A percentile compares a stretch with the other conserved stretches of the same genome.
phyloP scores from a whole-genome alignment of 2,888 invertebrate genomes.

The Drosophila paranaensis region DNA sequence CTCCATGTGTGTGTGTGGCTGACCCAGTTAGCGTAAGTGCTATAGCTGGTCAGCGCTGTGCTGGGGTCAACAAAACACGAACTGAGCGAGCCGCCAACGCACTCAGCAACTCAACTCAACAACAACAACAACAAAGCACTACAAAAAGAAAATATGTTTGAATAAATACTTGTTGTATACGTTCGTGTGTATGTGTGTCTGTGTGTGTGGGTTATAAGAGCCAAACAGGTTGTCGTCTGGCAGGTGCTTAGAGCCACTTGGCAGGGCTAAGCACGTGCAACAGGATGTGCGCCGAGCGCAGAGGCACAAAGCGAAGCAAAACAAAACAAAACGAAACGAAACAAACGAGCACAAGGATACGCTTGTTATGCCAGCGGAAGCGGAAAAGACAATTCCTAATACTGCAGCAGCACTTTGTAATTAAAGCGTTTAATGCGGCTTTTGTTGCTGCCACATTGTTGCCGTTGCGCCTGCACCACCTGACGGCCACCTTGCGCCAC shows the following conservation, averaged over 20 bases:
- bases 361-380: slow-evolving; percentile 72
- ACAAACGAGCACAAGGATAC: slow-evolving; percentile 58
- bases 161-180: slow-evolving; percentile 17
- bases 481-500: not conserved
- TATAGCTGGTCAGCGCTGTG: slow-evolving; percentile 42
- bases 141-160: slow-evolving; percentile 28
- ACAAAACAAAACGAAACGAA: slow-evolving; percentile 6
- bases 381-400: slow-evolving; percentile 51
- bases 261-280: slow-evolving; percentile 8
- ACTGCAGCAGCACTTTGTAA: slow-evolving; percentile 56
- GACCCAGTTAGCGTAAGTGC: slow-evolving; percentile 56
- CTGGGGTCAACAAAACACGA: slow-evolving; percentile 69
- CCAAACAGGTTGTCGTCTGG: slow-evolving; percentile 45
- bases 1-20: slow-evolving; percentile 14
- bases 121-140: slow-evolving; percentile 14
- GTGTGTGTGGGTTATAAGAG: slow-evolving; percentile 20
- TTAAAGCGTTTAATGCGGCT: slow-evolving; percentile 73
- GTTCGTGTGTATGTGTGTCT: not conserved
- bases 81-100: slow-evolving; percentile 51
- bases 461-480: slow-evolving; percentile 10
- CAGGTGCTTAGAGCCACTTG: slow-evolving; percentile 42
- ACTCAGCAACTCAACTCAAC: slow-evolving; percentile 17
- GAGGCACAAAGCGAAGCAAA: not conserved
- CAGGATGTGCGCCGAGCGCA: slow-evolving; percentile 25
- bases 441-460: slow-evolving; percentile 36